These are phyloP conservation scores for Lasioglossum marginatum DNA, from an alignment of 2,888 invertebrate genomes.

Conservation along the genomic window DNA sequence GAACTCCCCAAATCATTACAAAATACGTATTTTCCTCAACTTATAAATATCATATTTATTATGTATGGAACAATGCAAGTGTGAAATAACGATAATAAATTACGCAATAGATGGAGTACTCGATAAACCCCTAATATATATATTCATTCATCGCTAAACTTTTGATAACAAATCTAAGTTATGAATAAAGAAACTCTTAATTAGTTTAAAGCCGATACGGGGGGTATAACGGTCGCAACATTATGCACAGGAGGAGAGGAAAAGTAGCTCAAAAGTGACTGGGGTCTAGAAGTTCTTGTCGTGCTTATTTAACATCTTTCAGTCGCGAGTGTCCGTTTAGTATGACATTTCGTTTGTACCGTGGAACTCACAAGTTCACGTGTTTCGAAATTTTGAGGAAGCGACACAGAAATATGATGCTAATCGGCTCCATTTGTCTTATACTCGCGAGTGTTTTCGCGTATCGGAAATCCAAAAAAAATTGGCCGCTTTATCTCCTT, in stretches of 20 bases:
- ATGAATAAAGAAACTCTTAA: not conserved
- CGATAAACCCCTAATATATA: not conserved
- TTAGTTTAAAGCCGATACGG: not conserved
- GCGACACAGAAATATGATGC: constrained; percentile 29
- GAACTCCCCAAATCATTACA: not conserved
- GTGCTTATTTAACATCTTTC: constrained; percentile 12
- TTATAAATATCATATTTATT: not conserved
- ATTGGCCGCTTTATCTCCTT: not conserved
- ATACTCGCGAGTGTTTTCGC: constrained; percentile 32
- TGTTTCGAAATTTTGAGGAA: not conserved
- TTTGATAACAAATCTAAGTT: not conserved
- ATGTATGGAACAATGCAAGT: not conserved
- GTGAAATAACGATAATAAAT: not conserved
- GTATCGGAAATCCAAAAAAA: constrained; percentile 23
- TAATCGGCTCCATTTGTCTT: constrained; percentile 31
- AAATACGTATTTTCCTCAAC: no score
- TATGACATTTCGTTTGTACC: not conserved
- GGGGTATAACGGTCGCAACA: constrained; percentile 47
- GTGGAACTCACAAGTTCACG: not conserved
- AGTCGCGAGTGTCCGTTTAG: not conserved
- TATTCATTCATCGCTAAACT: not conserved
- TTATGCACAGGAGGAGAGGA: not conserved
- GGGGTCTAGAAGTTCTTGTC: constrained; percentile 9
- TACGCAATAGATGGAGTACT: not conserved
- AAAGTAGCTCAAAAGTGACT: constrained; percentile 43